A percentile compares a stretch with the other conserved stretches of the same genome.
These are phyloP conservation scores for Sialis lutaria DNA, from an alignment of 2,888 invertebrate genomes.

Conservation along the genomic window DNA sequence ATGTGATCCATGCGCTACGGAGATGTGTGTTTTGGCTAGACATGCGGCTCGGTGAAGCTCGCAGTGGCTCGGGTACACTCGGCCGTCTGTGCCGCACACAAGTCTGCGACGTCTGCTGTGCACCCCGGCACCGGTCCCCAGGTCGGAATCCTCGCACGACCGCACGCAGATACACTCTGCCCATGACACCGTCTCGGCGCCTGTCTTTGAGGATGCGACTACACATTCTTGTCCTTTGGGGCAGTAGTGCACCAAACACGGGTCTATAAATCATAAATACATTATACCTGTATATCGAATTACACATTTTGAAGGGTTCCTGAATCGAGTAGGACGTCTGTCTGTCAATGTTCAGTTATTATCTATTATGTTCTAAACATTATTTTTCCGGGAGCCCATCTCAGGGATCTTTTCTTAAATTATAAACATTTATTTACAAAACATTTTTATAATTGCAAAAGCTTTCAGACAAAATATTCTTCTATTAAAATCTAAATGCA, in stretches of 20 bases:
- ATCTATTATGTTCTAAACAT: no score
- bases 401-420: no score
- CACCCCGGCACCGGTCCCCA: not conserved
- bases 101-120: conserved; percentile 31
- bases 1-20: conserved; percentile 32
- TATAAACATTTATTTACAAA: no score
- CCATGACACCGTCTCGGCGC: conserved; percentile 13
- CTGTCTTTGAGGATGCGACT: conserved; percentile 25
- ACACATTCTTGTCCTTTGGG: conserved; percentile 45
- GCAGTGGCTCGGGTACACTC: conserved; percentile 47
- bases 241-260: conserved; percentile 45
- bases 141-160: conserved; percentile 24
- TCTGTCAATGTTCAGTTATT: not conserved
- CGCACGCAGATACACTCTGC: conserved; percentile 40
- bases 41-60: conserved; percentile 46
- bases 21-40: conserved; percentile 31
- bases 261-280: conserved; percentile 27
- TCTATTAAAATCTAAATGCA: no score
- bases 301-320: not conserved
- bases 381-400: no score
- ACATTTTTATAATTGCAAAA: no score
- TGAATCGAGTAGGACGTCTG: not conserved
- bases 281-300: not conserved
- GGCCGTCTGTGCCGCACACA: conserved; percentile 49
- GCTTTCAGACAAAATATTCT: no score